Evolutionary conservation across 2,888 invertebrate species (phyloP).

Genomic region (Synergus umbraculus): DNA sequence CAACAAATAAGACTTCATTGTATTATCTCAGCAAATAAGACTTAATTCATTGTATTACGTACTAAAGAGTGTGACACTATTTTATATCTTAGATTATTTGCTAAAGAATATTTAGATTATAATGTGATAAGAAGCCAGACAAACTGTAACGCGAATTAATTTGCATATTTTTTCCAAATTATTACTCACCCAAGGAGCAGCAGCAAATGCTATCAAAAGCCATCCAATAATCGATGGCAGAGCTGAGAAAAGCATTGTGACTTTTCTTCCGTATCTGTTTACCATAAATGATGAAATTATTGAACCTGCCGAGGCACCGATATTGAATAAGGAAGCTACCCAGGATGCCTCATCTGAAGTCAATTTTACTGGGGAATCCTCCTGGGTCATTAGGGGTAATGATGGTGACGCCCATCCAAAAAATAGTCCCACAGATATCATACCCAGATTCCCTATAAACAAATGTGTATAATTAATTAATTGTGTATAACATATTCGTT

Average conservation of each 20-base stretch:
- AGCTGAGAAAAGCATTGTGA: conserved; percentile 15
- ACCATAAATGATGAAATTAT: conserved; percentile 28
- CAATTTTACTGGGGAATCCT: conserved; percentile 25
- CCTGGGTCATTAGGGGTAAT: neutral
- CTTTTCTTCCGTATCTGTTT: conserved; percentile 13
- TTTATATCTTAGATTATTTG: too few species aligned
- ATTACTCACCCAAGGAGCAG: conserved; percentile 18
- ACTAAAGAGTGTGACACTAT: too few species aligned
- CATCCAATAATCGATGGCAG: conserved; percentile 14
- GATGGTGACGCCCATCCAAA: conserved; percentile 32
- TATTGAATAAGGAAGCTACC: conserved; percentile 16
- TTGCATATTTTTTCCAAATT: neutral
- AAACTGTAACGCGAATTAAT: too few species aligned
- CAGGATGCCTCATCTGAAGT: conserved; percentile 19
- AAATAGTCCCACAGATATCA: conserved; percentile 9
- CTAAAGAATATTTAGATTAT: too few species aligned
- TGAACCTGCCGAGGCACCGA: neutral
- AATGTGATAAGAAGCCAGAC: too few species aligned
- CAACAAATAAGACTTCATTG: too few species aligned
- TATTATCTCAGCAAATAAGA: too few species aligned
- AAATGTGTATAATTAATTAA: neutral
- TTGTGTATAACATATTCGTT: too few species aligned
- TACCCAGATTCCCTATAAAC: conserved; percentile 8
- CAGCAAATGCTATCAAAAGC: conserved; percentile 20
- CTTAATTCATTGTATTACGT: too few species aligned